These are phyloP conservation scores for Sitta europaea DNA, from an alignment of 2,113 vertebrate genomes.

Conservation along the genomic window DNA sequence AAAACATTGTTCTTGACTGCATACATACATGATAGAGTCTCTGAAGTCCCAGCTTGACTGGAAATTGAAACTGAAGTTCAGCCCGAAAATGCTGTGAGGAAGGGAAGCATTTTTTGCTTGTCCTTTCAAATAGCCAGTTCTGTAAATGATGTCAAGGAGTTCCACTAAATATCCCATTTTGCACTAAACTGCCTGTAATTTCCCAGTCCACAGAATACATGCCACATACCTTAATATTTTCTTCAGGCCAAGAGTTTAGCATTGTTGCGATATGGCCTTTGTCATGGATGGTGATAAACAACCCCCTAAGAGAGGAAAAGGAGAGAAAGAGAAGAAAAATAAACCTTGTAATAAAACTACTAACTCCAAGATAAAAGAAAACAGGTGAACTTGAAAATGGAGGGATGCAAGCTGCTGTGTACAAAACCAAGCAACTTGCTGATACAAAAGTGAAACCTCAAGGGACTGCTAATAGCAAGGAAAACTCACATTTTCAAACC, in stretches of 20 bases:
- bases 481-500: not conserved
- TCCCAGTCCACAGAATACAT: not conserved
- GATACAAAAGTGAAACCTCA: not conserved
- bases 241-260: constrained; percentile 96
- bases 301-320: constrained; percentile 68
- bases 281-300: constrained; percentile 98
- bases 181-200: not conserved
- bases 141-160: not conserved
- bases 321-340: not conserved
- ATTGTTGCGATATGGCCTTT: constrained; percentile 92
- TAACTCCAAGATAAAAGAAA: not conserved
- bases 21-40: not conserved
- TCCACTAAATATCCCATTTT: not conserved
- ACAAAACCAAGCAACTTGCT: not conserved
- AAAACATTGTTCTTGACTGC: not conserved
- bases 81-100: not conserved
- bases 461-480: not conserved
- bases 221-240: constrained; percentile 87
- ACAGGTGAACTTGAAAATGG: not conserved
- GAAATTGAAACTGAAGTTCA: not conserved
- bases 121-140: not conserved
- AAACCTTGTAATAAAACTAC: not conserved
- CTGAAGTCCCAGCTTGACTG: not conserved
- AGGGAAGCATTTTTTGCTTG: not conserved
- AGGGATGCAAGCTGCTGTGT: not conserved